phyloP scores from a whole-genome alignment of 2,888 invertebrate species.

The Drosophila infuscata region DNA sequence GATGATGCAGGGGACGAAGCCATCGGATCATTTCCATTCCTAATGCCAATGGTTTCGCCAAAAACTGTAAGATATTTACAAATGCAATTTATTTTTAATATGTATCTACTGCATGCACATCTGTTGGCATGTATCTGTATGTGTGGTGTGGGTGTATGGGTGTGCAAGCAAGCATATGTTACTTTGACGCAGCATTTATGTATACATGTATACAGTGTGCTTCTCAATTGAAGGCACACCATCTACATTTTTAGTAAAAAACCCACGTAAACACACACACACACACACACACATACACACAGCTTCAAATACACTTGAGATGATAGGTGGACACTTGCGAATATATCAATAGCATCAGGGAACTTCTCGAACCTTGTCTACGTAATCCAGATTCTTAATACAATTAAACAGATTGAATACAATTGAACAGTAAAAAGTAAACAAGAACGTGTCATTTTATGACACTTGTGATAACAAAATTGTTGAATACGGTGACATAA shows the following conservation, averaged over 20 bases:
- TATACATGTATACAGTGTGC: constrained; percentile 12
- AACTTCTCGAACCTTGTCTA: not conserved
- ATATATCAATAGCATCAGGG: not conserved
- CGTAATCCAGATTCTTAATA: not conserved
- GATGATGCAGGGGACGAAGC: constrained; percentile 32
- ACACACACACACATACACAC: not conserved
- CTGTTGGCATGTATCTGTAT: constrained; percentile 16
- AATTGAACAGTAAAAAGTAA: not conserved
- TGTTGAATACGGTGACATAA: not conserved
- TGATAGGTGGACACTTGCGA: not conserved
- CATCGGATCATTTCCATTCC: constrained; percentile 88
- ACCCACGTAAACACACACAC: not conserved
- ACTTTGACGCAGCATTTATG: constrained; percentile 4
- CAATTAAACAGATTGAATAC: not conserved
- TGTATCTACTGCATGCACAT: constrained; percentile 6
- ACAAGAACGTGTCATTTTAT: not conserved
- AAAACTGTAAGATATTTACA: constrained; percentile 87
- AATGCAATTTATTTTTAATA: not conserved
- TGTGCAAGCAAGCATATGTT: constrained; percentile 10
- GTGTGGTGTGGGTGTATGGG: not conserved
- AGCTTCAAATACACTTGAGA: not conserved
- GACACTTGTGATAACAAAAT: not conserved
- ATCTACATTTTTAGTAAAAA: not conserved
- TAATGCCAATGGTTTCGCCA: constrained; percentile 94
- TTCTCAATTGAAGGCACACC: not conserved